Evolutionary conservation across 2,797 vertebrate genomes (phyloP).

Genomic region (Acanthurus tractus): DNA sequence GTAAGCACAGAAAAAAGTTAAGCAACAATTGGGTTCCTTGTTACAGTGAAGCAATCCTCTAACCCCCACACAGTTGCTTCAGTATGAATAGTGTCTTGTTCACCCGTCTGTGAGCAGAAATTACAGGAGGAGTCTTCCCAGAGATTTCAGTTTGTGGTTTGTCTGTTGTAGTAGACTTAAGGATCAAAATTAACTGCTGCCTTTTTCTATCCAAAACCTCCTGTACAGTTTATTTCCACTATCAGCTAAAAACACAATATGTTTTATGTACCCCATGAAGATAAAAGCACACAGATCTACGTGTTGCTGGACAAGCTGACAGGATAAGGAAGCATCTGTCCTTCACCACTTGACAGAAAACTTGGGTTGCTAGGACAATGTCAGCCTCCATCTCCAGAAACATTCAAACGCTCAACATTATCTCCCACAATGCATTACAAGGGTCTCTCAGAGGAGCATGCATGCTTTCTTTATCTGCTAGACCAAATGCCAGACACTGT

Average conservation of each 20-base stretch:
- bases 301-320: slow-evolving; percentile 47
- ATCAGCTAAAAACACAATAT: background rate
- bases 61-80: slow-evolving; percentile 52
- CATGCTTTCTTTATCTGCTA: slow-evolving; percentile 54
- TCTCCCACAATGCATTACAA: slow-evolving; percentile 61
- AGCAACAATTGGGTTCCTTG: slow-evolving; percentile 69
- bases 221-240: background rate
- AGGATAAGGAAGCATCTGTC: slow-evolving; percentile 43
- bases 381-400: slow-evolving; percentile 46
- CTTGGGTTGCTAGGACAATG: slow-evolving; percentile 40
- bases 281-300: slow-evolving; percentile 5
- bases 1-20: slow-evolving; percentile 42
- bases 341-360: slow-evolving; percentile 41
- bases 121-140: slow-evolving; percentile 27
- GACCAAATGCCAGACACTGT: slow-evolving; percentile 61
- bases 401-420: slow-evolving; percentile 44
- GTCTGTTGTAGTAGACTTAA: background rate
- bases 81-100: slow-evolving; percentile 73
- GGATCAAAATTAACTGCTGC: slow-evolving; percentile 24
- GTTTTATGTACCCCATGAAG: slow-evolving; percentile 28
- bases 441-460: slow-evolving; percentile 38
- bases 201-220: slow-evolving; percentile 7
- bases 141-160: slow-evolving; percentile 28
- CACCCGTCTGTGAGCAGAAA: slow-evolving; percentile 48
- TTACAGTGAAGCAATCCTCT: slow-evolving; percentile 51